Evolutionary conservation across 2,888 invertebrate genomes (phyloP).

Genomic region (Diplazon laetatorius): DNA sequence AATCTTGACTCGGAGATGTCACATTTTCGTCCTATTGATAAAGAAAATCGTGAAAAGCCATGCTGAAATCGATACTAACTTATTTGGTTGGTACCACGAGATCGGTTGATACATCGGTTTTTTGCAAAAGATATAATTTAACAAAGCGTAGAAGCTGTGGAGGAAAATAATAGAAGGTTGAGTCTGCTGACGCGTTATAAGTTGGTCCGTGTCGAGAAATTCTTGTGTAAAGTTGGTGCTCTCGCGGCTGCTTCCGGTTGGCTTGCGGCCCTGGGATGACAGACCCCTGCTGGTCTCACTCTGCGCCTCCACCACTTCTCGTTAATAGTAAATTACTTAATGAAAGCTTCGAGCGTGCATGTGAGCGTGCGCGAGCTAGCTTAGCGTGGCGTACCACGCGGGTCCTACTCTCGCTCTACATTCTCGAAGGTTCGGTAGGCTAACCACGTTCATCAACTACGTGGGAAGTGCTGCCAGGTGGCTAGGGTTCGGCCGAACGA

Average conservation of each 20-base stretch:
- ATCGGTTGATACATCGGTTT: constrained; percentile 2
- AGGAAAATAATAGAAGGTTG: constrained; percentile 24
- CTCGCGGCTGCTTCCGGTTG: constrained; percentile 24
- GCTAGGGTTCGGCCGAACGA: constrained; percentile 27
- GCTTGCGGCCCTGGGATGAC: constrained; percentile 24
- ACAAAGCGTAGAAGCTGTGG: constrained; percentile 5
- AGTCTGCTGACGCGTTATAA: constrained; percentile 27
- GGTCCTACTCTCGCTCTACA: constrained; percentile 53
- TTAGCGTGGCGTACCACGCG: constrained; percentile 42
- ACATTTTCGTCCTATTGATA: too few relatives aligned
- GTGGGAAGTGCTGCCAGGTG: constrained; percentile 49
- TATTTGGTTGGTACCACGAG: background rate
- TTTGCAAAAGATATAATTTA: constrained; percentile 12
- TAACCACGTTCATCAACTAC: constrained; percentile 54
- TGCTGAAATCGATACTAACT: background rate
- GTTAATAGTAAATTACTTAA: constrained; percentile 60
- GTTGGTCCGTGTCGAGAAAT: constrained; percentile 33
- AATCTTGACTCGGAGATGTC: too few relatives aligned
- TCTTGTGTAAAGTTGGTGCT: constrained; percentile 28
- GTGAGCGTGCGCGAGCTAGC: too few relatives aligned
- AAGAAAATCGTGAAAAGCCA: too few relatives aligned
- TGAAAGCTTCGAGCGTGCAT: constrained; percentile 54
- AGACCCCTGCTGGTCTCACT: constrained; percentile 29
- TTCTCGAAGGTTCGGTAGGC: constrained; percentile 40
- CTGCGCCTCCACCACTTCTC: constrained; percentile 37